Evolutionary conservation across 92 coral and sea anemone genomes (phyloP), one percentile per base, ranked within the genome.

Genomic region (Muricea muricata): DNA sequence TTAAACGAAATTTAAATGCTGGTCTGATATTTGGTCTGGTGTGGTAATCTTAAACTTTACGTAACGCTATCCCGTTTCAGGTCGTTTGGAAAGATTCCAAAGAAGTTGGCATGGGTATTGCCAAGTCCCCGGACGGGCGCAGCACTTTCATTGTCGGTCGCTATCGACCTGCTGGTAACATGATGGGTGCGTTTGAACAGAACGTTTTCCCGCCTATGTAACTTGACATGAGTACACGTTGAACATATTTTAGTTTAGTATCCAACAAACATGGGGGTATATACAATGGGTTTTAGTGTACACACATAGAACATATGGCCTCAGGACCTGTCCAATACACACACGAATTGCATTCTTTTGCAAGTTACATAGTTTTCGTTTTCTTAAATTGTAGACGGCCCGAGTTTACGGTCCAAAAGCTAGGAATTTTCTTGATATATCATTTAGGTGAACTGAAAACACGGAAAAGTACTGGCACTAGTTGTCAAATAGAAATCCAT

Each of bases 131-230:
- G 20, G 94, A 93, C 65, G 97, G 94, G 20, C 88, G 84, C 37
- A 87, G 88, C 12, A 89, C 90, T 26, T 95, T 91, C 73, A 70
- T 91, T 82, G 98, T 95, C 14, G 95, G 95, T 15, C 93, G 98
- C 60, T 95, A 95, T 75, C 77, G 91, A 75, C 98, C 98, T 1
- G 91, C 98, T 7, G 98, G 98, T 33, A 95, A 95, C 83, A 89
- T 93, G 68, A 60, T 91, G 52, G 85, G 86, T 68, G 77, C 79
- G 45, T 95, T 95, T 73, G 84, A 89, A 21, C 91, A 79, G 61
- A 95, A 95, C 45, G 97, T 95, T 12, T 73, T 85, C 14, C 74
- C 85, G 25, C 85, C 79, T 8, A 76, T 12, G 35, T 52, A 52
- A 52, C n/a, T n/a, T 76, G 21, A 41, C 30, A 18, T 46, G 79